These are phyloP conservation scores for Phaenicophaeus curvirostris DNA, from an alignment of 2,797 vertebrate genomes.

Conservation along the genomic window DNA sequence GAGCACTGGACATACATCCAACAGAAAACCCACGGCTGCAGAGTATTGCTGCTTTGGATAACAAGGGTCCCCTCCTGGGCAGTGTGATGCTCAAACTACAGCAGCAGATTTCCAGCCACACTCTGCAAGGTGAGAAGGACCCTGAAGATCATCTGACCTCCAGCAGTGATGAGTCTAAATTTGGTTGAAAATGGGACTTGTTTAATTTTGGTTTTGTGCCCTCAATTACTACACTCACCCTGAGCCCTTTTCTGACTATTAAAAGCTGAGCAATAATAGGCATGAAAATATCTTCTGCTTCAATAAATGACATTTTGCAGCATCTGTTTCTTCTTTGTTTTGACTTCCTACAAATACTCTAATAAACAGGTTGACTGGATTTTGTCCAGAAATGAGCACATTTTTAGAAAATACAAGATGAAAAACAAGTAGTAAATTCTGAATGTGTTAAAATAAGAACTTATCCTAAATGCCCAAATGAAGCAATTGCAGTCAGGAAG, in stretches of 20 bases:
- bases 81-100: fast-evolving
- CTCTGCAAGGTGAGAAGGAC: neutral
- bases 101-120: neutral
- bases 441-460: neutral
- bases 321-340: neutral
- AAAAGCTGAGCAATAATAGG: neutral
- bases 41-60: neutral
- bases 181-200: neutral
- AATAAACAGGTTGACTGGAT: neutral
- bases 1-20: neutral
- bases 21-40: fast-evolving
- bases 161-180: neutral
- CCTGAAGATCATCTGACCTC: neutral
- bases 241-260: neutral
- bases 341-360: neutral
- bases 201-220: neutral
- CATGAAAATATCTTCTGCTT: neutral
- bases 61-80: neutral
- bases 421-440: neutral
- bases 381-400: neutral
- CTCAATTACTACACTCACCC: neutral
- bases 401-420: neutral
- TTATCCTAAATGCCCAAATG: neutral
- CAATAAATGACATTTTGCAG: neutral
- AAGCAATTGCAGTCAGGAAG: neutral